Base-by-base conservation (phyloP, 2,113 vertebrate species). In the Pachycephala philippinensis region DNA sequence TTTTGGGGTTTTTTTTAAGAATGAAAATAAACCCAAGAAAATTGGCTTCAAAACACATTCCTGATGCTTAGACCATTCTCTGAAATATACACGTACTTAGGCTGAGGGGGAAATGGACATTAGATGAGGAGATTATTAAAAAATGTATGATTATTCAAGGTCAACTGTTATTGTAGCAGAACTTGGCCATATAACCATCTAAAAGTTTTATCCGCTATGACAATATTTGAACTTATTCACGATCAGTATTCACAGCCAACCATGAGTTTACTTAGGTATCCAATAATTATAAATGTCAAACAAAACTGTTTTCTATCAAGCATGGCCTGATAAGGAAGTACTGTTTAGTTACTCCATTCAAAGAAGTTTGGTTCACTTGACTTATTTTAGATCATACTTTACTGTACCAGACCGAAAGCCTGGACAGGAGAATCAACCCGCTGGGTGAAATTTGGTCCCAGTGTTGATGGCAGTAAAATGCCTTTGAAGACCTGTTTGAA, bases 31-130 rank as follows among this genome's bases (percentile, higher is more conserved):
- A 85, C 31, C 6, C 15, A 85, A 87, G 54, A 87, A 87, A 91
- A 66, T 26, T 96, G 89, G 66, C 74, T 91, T 91, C 15, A 39
- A 87, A 91, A 39, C 54, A 76, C 61, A 87, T 95, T 94, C 78
- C 59, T 96, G 72, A 94, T 23, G 65, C 28, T 90, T 93, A 86
- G 86, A 61, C 30, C 27, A 24, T 72, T 90, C 42, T 84, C 79
- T 91, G 71, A 33, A 91, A 89, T 47, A 84, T 37, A 57, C 10
- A 82, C 86, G 17, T 75, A 89, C 47, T 94, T 84, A 56, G 71
- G 31, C 56, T 84, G 69, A 59, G 24, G 10, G 31, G 37, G n/a
- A 72, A 93, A 84, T 16, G 23, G 65, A 90, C 30, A 72, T 30
- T 35, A 87, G 83, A 94, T 88, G 31, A 93, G 95, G 47, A 87